Evolutionary conservation across 2,797 vertebrate species (phyloP), one percentile per base, ranked within the genome.

Genomic region (Potorous gilbertii): DNA sequence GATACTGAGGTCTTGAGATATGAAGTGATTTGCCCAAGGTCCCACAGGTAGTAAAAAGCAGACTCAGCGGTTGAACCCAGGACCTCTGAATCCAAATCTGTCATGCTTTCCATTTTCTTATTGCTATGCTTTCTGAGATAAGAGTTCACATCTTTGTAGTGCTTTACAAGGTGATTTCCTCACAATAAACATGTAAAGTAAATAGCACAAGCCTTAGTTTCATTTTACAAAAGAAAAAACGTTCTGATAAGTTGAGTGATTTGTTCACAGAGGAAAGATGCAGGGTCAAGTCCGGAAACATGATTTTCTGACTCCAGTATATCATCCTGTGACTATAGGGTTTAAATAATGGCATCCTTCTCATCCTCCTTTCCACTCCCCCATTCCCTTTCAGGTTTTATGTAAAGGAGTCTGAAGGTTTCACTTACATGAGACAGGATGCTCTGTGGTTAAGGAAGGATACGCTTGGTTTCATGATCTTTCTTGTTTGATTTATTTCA

Each of bases 301-400:
- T 40, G 66, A 9, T 40, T 34, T 74, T 74, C 34, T 40, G 66
- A 74, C 18, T 46, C 40, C 8, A 40, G 18, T 46, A 46, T 46
- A 46, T 21, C n/a, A 81, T 27, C 40, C 74, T 46, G 21, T 81
- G 74, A 10, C 74, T 81, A 24, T 9, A 46, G 2, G 46, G 18
- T 24, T 81, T 46, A 81, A 81, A 81, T 81, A 81, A 46, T 10
- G 46, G 9, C 10, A 27, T 81, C 74, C 21, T 94, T n/a, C 27
- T 40, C n/a, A 31, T 16, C 13, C 28, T 8, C 52, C 40, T 5
- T 8, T 3, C 2, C 29, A 13, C 10, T 52, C 74, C 29, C 56
- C 87, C 46, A 11, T 5, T 81, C 95, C 94, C 93, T 81, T 81
- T 96, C 94, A 91, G 90, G 91, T 96, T 59, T 13, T 40, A 92